Evolutionary conservation across 2,797 vertebrate genomes (phyloP).

Genomic region (Argentina silus): DNA sequence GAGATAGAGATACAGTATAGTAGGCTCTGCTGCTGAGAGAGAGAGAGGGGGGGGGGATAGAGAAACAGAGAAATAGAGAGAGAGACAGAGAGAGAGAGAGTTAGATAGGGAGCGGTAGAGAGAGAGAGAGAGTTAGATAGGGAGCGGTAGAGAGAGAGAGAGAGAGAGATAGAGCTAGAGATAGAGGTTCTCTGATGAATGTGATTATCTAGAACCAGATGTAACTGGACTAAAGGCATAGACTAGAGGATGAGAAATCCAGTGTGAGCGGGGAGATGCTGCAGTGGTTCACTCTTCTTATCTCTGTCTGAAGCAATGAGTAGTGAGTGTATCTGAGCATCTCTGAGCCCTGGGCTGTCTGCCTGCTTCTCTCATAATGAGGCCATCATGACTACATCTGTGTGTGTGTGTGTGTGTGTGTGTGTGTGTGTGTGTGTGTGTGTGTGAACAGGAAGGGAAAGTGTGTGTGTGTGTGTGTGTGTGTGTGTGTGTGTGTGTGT

Average conservation of each 20-base stretch:
- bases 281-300: slow-evolving; percentile 16
- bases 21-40: too few species aligned
- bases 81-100: too few species aligned
- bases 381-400: slow-evolving; percentile 39
- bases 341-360: slow-evolving; percentile 30
- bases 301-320: slow-evolving; percentile 14
- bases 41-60: too few species aligned
- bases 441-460: neutral
- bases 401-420: slow-evolving; percentile 23
- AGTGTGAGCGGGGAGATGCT: slow-evolving; percentile 31
- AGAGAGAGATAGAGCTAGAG: too few species aligned
- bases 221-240: neutral
- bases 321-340: slow-evolving; percentile 47
- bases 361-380: slow-evolving; percentile 45
- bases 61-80: too few species aligned
- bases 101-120: too few species aligned
- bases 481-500: neutral
- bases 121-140: too few species aligned
- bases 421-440: slow-evolving; percentile 14
- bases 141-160: too few species aligned
- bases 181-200: too few species aligned
- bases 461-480: neutral
- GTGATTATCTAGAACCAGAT: slow-evolving; percentile 1
- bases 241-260: neutral
- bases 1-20: too few species aligned